These are phyloP conservation scores for Molanna angustata DNA, from an alignment of 2,888 invertebrate genomes.

Conservation along the genomic window DNA sequence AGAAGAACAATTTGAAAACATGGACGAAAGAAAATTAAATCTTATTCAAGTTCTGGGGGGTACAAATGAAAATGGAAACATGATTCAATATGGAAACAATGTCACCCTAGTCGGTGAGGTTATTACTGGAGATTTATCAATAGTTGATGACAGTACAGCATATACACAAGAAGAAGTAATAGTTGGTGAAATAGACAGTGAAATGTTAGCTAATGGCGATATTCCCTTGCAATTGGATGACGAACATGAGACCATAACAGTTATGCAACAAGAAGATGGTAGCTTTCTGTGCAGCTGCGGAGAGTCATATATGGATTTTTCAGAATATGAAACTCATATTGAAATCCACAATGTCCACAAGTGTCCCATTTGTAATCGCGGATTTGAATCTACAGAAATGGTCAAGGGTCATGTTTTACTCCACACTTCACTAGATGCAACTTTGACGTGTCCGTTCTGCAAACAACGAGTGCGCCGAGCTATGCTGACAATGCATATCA, in stretches of 20 bases:
- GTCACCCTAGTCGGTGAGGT: constrained; percentile 6
- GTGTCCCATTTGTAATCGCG: constrained; percentile 50
- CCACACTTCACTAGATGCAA: constrained; percentile 42
- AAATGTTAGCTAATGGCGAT: constrained; percentile 47
- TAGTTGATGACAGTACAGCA: constrained; percentile 39
- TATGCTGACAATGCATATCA: constrained; percentile 49
- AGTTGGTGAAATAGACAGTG: constrained; percentile 41
- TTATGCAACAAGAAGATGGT: constrained; percentile 48
- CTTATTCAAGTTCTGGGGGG: constrained; percentile 24
- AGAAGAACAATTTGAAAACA: not conserved
- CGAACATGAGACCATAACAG: constrained; percentile 43
- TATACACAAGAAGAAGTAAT: constrained; percentile 44
- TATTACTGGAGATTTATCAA: constrained; percentile 9
- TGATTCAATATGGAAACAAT: constrained; percentile 21
- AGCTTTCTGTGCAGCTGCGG: constrained; percentile 51
- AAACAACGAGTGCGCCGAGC: constrained; percentile 45
- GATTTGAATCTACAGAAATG: constrained; percentile 50
- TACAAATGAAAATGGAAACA: constrained; percentile 10
- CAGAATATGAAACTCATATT: constrained; percentile 49
- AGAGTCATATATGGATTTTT: constrained; percentile 45
- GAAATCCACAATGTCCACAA: constrained; percentile 42
- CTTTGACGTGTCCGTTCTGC: constrained; percentile 49
- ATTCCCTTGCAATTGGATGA: constrained; percentile 49
- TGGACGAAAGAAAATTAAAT: constrained; percentile 16
- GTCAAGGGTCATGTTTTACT: constrained; percentile 49